Percentiles rank a stretch among this genome's conserved stretches.
phyloP scores from a whole-genome alignment of 2,888 invertebrate genomes.

The Drepana falcataria region DNA sequence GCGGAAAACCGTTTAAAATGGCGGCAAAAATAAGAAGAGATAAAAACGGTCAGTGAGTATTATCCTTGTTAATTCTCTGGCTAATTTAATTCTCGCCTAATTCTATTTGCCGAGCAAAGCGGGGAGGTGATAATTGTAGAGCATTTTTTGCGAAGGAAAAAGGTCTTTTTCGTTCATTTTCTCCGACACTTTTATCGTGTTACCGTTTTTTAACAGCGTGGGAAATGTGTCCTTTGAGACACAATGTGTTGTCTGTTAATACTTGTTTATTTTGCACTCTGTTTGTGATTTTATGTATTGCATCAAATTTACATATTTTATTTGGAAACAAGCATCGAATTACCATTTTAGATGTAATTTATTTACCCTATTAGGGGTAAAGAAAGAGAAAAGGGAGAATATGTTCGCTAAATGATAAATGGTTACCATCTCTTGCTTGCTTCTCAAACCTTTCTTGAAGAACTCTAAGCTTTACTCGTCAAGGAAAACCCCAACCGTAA shows the following conservation, averaged over 20 bases:
- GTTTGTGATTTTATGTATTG: not conserved
- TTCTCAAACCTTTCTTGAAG: too few relatives aligned
- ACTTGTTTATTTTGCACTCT: not conserved
- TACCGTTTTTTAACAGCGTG: constrained; percentile 42
- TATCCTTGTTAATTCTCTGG: constrained; percentile 76
- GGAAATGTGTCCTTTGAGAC: constrained; percentile 36
- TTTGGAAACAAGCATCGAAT: too few relatives aligned
- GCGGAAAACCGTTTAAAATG: constrained; percentile 50
- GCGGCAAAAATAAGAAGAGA: constrained; percentile 59
- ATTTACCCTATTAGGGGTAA: too few relatives aligned
- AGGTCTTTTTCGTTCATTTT: constrained; percentile 41
- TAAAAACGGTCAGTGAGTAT: constrained; percentile 50
- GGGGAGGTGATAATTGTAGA: constrained; percentile 75
- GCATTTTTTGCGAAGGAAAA: constrained; percentile 59
- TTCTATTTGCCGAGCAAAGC: constrained; percentile 75
- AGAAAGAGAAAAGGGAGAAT: too few relatives aligned
- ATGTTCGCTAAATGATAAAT: too few relatives aligned
- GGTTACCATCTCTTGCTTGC: too few relatives aligned
- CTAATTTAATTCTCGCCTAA: constrained; percentile 77
- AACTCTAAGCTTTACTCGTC: too few relatives aligned
- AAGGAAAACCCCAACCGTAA: too few relatives aligned
- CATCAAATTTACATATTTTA: too few relatives aligned
- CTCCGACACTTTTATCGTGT: constrained; percentile 34
- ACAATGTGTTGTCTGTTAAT: not conserved
- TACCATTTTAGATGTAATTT: too few relatives aligned